Evolutionary conservation across 2,797 vertebrate species (phyloP), one percentile per base, ranked within the genome.

Genomic region (Limosa lapponica): DNA sequence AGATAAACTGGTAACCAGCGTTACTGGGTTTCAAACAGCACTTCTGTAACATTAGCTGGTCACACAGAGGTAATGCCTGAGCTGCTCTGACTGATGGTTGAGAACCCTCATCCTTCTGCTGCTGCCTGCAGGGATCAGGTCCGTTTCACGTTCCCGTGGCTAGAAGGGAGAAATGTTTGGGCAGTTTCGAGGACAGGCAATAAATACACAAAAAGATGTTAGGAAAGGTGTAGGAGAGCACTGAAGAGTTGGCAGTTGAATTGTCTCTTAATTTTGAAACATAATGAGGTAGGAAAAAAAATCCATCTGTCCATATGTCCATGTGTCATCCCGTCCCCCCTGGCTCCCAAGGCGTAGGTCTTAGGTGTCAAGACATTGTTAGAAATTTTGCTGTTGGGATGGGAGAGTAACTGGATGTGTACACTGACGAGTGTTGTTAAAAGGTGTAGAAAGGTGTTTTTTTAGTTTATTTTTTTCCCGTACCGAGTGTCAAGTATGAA

Each of bases 271-370:
- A 58, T 9, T 70, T 62, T 85, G 34, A 32, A 9, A 10, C 13
- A 4, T 43, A 20, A 55, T 52, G 48, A 43, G 6, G 19, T 36
- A 13, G 36, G 46, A 17, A 67, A 81, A 81, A 69, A n/a, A 27
- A 16, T 52, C 22, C 23, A 2, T 86, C 30, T 0, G 0, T n/a
- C 20, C 1, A 2, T 36, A 8, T 11, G 6, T 30, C 28, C 51
- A 12, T 7, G 34, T 52, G 30, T 32, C 14, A 8, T 16, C 13
- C 13, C 3, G 7, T 34, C 16, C 6, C 23, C 23, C 18, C 30
- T 3, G 6, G 23, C 30, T 69, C 30, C 49, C 22, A 36, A 28
- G 13, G 1, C n/a, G 14, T 25, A 43, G 14, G 10, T 34, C 24
- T n/a, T 61, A 2, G 34, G 15, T 12, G 49, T 65, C 30, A 30